Conservation (phyloP, 2,797 vertebrate species). For the Sebastes baramenuke region DNA sequence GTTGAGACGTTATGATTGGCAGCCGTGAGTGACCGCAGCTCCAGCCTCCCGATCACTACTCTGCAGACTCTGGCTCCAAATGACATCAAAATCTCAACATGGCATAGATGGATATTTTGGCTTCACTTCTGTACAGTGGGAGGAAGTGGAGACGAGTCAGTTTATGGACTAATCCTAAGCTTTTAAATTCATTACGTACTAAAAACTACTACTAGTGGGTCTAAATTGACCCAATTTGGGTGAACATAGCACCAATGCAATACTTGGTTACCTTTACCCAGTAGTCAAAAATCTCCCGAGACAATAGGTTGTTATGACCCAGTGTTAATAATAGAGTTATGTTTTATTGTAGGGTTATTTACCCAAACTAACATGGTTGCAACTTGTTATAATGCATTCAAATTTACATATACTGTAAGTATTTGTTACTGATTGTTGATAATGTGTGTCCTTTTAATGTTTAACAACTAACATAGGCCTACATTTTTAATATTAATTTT, state of each 20-base stretch:
- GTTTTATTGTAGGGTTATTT: not conserved
- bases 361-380: not conserved
- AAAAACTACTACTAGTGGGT: too few relatives aligned
- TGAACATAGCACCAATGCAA: too few relatives aligned
- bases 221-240: too few relatives aligned
- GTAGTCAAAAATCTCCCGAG: not conserved
- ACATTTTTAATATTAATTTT: not conserved
- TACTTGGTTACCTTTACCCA: not conserved
- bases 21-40: too few relatives aligned
- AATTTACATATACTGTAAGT: not conserved
- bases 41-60: too few relatives aligned
- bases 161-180: too few relatives aligned
- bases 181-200: rapidly evolving
- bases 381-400: not conserved
- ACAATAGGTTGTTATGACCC: not conserved
- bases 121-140: too few relatives aligned
- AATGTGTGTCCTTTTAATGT: not conserved
- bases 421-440: not conserved
- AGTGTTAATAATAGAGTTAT: not conserved
- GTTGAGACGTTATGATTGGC: too few relatives aligned
- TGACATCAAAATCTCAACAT: too few relatives aligned
- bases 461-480: not conserved
- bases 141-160: too few relatives aligned
- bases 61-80: too few relatives aligned
- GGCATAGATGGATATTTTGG: too few relatives aligned